Conservation (phyloP, 2,113 vertebrate genomes). For the Pterophyllum scalare region DNA sequence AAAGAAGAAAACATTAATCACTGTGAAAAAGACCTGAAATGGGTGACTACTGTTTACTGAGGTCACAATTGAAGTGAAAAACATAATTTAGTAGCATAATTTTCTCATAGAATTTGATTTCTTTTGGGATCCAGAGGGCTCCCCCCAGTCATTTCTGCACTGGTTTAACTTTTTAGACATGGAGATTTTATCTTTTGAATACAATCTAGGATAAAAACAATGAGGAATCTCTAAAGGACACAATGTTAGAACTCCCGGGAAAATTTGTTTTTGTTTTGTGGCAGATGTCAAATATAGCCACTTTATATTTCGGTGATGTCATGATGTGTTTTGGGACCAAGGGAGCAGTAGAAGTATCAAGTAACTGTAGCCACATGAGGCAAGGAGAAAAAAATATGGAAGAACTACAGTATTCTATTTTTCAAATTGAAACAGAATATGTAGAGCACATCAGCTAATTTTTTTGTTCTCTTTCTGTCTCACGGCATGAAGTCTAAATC, state of each 20-base stretch:
- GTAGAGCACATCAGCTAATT: background rate
- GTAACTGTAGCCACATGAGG: background rate
- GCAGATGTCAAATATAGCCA: background rate
- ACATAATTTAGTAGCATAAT: background rate
- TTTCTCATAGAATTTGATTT: background rate
- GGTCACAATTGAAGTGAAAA: background rate
- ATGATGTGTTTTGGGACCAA: constrained; percentile 8
- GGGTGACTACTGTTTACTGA: background rate
- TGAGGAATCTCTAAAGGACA: background rate
- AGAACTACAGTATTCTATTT: constrained; percentile 3
- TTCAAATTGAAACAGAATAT: constrained; percentile 3
- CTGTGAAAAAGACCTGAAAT: background rate
- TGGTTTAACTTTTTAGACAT: background rate
- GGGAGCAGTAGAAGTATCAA: background rate
- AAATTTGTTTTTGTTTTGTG: background rate
- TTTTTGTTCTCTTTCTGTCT: background rate
- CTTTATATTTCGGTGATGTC: background rate
- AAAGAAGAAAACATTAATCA: rapidly evolving
- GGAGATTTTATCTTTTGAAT: background rate
- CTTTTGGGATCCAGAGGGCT: background rate
- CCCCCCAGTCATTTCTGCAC: too few species aligned
- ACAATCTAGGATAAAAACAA: background rate
- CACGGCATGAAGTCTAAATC: constrained; percentile 40
- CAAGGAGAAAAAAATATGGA: background rate
- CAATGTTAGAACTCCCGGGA: background rate